Evolutionary conservation across 1,140 invertebrate genomes (phyloP).

Genomic region (Pemphigus obesinymphae): DNA sequence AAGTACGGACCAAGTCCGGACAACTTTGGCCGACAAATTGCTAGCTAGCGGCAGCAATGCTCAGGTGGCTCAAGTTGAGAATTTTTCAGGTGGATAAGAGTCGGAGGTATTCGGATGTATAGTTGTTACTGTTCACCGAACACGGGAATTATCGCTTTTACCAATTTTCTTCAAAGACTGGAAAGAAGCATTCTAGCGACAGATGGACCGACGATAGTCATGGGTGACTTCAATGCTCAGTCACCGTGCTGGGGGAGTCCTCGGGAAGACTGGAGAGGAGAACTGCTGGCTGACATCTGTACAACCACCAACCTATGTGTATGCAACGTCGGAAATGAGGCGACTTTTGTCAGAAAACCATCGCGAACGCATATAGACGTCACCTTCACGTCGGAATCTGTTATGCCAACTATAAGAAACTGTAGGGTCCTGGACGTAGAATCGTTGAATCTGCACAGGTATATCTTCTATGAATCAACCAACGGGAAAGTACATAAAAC

Average conservation of each 20-base stretch:
- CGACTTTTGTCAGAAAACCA: conserved; percentile 22
- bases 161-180: not conserved
- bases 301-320: not conserved
- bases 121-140: conserved; percentile 25
- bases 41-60: too few species aligned
- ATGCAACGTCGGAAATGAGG: not conserved
- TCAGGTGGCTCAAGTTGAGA: too few species aligned
- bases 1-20: too few species aligned
- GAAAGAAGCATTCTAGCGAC: not conserved
- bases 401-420: not conserved
- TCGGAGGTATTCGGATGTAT: not conserved
- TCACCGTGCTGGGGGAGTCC: not conserved
- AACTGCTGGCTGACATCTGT: not conserved
- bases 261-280: not conserved
- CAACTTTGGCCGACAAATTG: too few species aligned
- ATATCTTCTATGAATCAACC: not conserved
- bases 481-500: not conserved
- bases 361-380: conserved; percentile 15
- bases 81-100: not conserved
- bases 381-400: not conserved
- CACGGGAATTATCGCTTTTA: not conserved
- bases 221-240: conserved; percentile 16
- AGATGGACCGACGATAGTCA: not conserved
- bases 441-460: not conserved
- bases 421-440: not conserved